Base-by-base conservation (phyloP, 2,113 vertebrate genomes). In the Urocolius indicus region DNA sequence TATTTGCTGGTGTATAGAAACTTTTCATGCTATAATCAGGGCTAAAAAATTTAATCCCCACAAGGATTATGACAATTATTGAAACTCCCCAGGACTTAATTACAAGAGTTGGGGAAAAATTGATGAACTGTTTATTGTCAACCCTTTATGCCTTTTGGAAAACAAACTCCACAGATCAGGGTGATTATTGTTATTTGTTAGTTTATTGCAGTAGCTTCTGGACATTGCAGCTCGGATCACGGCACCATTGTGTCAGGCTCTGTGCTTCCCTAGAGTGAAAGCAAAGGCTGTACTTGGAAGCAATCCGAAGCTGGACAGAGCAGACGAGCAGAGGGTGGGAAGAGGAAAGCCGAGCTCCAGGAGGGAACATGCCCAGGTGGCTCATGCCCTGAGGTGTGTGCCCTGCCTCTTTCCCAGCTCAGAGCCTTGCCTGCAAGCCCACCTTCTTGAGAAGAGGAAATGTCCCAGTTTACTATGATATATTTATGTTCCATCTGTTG, bases 101-200 rank as follows among this genome's bases (percentile, higher is more conserved):
- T 94, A 87, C 34, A 54, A 62, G 92, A 95, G 61, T 34, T 94
- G 77, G 54, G 79, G 83, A 58, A 75, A 94, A 89, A 89, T 6
- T 84, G 80, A 93, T 92, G 83, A 92, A 91, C 73, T 93, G 93
- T 94, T 96, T 95, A 94, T 92, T 92, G 88, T 62, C 86, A 92
- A 65, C 58, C 69, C 76, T 89, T 81, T 78, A 90, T 89, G 83
- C 26, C 41, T 74, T 84, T 68, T 75, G 46, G 45, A 63, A 32
- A 63, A 89, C 75, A 71, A 68, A 87, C 29, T 78, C 61, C 41
- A 38, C 76, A 82, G 67, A 92, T 89, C 68, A 84, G 76, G 46
- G 77, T 73, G 65, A 90, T 93, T 90, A 68, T 94, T 95, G 71
- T 87, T 93, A 66, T 74, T 96, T 75, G 73, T 84, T 90, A 61